Percentiles rank a stretch among this genome's conserved stretches.
These are phyloP conservation scores for Dipus sagitta DNA, from an alignment of 2,797 vertebrate species.

Conservation along the genomic window DNA sequence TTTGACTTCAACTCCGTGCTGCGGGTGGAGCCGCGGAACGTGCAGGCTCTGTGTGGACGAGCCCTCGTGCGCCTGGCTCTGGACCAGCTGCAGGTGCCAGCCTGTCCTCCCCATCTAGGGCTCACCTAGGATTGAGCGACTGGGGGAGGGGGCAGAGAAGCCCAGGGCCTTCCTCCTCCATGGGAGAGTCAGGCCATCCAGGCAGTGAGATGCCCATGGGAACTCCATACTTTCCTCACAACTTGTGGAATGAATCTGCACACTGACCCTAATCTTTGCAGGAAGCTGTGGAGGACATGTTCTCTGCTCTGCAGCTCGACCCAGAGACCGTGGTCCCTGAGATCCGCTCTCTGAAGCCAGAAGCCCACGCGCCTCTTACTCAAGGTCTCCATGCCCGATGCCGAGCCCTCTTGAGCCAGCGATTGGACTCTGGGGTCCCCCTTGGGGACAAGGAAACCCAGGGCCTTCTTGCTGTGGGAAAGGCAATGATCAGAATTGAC, in stretches of 20 bases:
- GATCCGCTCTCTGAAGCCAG: constrained; percentile 92
- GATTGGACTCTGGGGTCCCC: constrained; percentile 75
- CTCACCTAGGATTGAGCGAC: background rate
- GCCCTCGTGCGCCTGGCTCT: constrained; percentile 93
- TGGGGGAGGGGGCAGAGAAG: background rate
- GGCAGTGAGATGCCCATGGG: fast-evolving
- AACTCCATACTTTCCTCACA: background rate
- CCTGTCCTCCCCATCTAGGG: too few species aligned
- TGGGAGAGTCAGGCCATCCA: background rate
- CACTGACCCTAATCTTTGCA: constrained; percentile 74
- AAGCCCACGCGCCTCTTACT: constrained; percentile 88
- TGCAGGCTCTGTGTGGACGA: constrained; percentile 93
- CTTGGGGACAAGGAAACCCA: constrained; percentile 84
- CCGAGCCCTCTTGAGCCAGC: constrained; percentile 85
- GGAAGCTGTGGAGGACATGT: constrained; percentile 93
- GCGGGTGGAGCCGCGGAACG: constrained; percentile 90
- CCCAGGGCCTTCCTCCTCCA: background rate
- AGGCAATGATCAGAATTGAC: constrained; percentile 89
- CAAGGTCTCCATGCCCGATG: constrained; percentile 92
- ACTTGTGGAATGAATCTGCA: fast-evolving
- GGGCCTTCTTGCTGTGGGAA: constrained; percentile 88
- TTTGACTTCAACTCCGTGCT: constrained; percentile 95
- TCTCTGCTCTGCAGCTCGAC: constrained; percentile 90
- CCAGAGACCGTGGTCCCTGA: constrained; percentile 88
- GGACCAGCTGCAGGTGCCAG: constrained; percentile 93